Evolutionary conservation across 2,113 vertebrate genomes (phyloP), one percentile per base, ranked within the genome.

Genomic region (Meriones unguiculatus): DNA sequence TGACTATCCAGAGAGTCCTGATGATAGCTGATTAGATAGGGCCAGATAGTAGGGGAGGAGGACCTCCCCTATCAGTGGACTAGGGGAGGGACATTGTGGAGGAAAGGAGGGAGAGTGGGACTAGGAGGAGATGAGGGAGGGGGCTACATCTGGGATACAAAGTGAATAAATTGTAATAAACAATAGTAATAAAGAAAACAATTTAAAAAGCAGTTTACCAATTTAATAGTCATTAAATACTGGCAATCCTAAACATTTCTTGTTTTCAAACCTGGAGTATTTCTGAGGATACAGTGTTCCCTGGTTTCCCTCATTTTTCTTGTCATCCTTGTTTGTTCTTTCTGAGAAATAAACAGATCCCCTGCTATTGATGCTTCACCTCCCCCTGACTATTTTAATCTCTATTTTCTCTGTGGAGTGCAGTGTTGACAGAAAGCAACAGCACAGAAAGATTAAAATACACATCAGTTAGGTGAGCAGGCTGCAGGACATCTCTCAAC

Each of bases 381-480:
- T 89, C 69, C 46, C 93, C 64, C 64, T 93, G 0, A 0, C 14
- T 96, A 64, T 96, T 95, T 96, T 69, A 62, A 80, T 90, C 65
- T 97, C 84, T 95, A 69, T 96, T 97, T 97, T 95, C 64, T 97
- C 81, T 92, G 0, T 94, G 81, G 94, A 80, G 84, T 92, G 62
- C 94, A 96, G 84, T 96, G 92, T 97, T 97, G 92, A 96, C 93
- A 95, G 96, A 96, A 97, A 97, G 81, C 94, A 97, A 94, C 86
- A 95, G 88, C 65, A 91, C 85, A 93, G 77, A 93, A 72, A 96
- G 75, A 95, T 59, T 92, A 96, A 95, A 97, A 96, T 97, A 91
- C 38, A 24, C 75, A 93, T 92, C 86, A 92, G 32, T 94, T 95
- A 96, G 82, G 93, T 87, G 57, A 95, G 82, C 64, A 96, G 91